These are phyloP conservation scores for Hirudinaria manillensis DNA, from an alignment of 2,888 invertebrate species.

Conservation along the genomic window DNA sequence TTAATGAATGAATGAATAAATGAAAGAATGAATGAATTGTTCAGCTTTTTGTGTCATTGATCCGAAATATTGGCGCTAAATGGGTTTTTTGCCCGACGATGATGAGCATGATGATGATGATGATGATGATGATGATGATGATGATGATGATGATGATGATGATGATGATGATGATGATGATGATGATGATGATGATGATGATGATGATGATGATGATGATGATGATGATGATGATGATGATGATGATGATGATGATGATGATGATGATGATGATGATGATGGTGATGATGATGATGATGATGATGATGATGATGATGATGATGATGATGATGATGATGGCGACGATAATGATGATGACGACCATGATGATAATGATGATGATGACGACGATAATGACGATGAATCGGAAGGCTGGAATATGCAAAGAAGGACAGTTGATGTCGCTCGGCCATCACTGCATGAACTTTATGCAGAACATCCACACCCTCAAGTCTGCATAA, in stretches of 20 bases:
- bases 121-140: slow-evolving; percentile 13
- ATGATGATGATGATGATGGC: slow-evolving; percentile 32
- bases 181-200: slow-evolving; percentile 30
- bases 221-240: slow-evolving; percentile 23
- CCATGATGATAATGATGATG: slow-evolving; percentile 20
- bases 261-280: slow-evolving; percentile 33
- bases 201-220: background rate
- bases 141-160: slow-evolving; percentile 24
- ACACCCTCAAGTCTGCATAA: no score
- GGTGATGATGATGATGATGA: slow-evolving; percentile 33
- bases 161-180: slow-evolving; percentile 34
- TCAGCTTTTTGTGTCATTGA: no score
- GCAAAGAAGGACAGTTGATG: background rate
- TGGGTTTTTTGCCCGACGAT: background rate
- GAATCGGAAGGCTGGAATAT: background rate
- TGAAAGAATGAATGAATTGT: background rate
- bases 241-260: slow-evolving; percentile 32
- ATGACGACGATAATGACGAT: slow-evolving; percentile 16
- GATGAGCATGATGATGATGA: slow-evolving; percentile 23
- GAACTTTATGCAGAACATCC: no score
- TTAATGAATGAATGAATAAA: background rate
- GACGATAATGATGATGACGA: slow-evolving; percentile 29
- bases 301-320: slow-evolving; percentile 30
- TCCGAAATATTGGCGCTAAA: background rate
- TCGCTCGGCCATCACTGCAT: no score